Evolutionary conservation across 1,140 invertebrate species (phyloP).

Genomic region (Drosophila repleta): DNA sequence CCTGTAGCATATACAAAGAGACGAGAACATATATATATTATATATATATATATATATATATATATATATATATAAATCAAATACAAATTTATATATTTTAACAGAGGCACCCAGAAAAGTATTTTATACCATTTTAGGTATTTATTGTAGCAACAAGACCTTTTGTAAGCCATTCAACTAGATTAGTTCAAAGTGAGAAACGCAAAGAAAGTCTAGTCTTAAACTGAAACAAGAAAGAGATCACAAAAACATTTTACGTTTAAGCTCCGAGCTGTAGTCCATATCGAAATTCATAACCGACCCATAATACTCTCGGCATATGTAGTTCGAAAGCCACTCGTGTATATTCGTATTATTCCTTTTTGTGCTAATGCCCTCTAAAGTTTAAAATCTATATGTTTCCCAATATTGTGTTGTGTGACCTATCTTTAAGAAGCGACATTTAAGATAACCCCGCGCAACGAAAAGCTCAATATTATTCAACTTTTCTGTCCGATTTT

Average conservation of each 20-base stretch:
- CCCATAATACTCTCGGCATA: conserved; percentile 12
- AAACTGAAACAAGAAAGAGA: conserved; percentile 31
- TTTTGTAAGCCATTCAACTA: conserved; percentile 60
- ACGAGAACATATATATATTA: conserved; percentile 57
- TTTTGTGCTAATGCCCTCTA: conserved; percentile 21
- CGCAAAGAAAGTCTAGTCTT: conserved; percentile 58
- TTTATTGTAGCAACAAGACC: conserved; percentile 52
- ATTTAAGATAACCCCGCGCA: conserved; percentile 19
- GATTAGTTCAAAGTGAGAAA: conserved; percentile 25
- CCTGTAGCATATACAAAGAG: conserved; percentile 32
- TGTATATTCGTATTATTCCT: conserved; percentile 24
- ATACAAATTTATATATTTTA: conserved; percentile 64
- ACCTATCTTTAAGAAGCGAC: conserved; percentile 33
- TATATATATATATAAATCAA: conserved; percentile 69
- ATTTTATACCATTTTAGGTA: conserved; percentile 74
- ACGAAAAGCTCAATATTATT: conserved; percentile 14
- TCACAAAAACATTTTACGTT: conserved; percentile 11
- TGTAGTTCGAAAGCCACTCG: conserved; percentile 9
- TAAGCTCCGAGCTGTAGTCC: neutral
- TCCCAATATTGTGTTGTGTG: conserved; percentile 36
- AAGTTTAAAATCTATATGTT: conserved; percentile 32
- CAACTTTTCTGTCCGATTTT: conserved; percentile 1
- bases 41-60: conserved; percentile 50
- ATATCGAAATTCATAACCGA: neutral
- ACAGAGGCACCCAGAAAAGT: conserved; percentile 62